Evolutionary conservation across 2,113 vertebrate genomes (phyloP).

Genomic region (Paratilapia polleni): DNA sequence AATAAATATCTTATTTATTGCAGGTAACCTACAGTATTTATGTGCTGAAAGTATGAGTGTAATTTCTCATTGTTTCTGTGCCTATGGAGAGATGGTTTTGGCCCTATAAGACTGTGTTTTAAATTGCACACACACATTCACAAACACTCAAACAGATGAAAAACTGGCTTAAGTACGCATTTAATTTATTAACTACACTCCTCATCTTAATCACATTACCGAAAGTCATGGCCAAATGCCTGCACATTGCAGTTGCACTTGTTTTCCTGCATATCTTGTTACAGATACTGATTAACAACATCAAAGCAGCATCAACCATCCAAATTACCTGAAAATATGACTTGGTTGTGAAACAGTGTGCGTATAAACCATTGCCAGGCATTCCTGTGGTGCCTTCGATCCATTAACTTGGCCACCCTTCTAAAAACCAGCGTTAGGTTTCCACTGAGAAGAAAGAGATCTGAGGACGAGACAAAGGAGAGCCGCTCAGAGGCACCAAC

Average conservation of each 20-base stretch:
- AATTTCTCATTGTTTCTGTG: not conserved
- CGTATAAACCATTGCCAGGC: slow-evolving; percentile 8
- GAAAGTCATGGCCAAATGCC: not conserved
- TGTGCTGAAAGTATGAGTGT: not conserved
- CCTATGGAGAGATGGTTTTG: not conserved
- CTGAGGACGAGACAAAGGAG: not conserved
- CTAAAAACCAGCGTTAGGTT: slow-evolving; percentile 5
- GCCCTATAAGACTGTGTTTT: not conserved
- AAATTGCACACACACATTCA: not conserved
- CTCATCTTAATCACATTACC: slow-evolving; percentile 4
- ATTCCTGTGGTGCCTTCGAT: not conserved
- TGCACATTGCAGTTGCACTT: not conserved
- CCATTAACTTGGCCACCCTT: slow-evolving; percentile 2
- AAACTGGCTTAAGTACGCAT: not conserved
- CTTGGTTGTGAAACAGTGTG: not conserved
- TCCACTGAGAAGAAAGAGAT: not conserved
- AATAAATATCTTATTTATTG: not conserved
- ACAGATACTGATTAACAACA: slow-evolving; percentile 21
- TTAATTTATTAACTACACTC: not conserved
- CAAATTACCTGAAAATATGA: slow-evolving; percentile 15
- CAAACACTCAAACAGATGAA: not conserved
- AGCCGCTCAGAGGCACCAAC: not conserved
- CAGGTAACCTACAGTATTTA: too few species aligned
- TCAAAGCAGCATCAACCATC: not conserved
- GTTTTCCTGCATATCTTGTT: slow-evolving; percentile 11